Evolutionary conservation across 2,113 vertebrate species (phyloP).

Genomic region (Lonchura striata): DNA sequence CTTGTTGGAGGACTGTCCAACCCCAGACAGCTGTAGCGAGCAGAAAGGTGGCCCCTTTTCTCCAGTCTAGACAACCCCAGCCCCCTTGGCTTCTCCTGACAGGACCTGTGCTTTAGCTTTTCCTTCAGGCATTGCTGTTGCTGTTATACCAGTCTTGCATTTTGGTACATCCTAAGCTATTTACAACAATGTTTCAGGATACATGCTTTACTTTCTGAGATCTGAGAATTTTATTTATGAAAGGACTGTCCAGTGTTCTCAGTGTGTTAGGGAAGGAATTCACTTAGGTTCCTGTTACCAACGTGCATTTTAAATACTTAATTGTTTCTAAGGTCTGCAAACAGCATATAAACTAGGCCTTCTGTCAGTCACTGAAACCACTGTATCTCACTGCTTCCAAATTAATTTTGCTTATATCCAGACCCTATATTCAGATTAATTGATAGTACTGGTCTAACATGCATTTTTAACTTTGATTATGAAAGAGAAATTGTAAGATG

Average conservation of each 20-base stretch:
- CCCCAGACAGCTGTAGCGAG: neutral
- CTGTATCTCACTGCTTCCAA: neutral
- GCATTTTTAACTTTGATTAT: neutral
- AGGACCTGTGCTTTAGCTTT: neutral
- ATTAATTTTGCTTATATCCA: neutral
- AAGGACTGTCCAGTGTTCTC: neutral
- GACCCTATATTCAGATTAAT: neutral
- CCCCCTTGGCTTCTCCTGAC: neutral
- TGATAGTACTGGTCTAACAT: neutral
- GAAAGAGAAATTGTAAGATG: neutral
- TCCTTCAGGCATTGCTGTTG: neutral
- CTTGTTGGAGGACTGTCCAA: neutral
- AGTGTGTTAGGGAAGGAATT: neutral
- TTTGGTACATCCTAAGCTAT: neutral
- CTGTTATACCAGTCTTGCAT: neutral
- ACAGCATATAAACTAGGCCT: neutral
- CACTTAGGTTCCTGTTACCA: neutral
- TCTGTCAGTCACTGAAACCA: neutral
- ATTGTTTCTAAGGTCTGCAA: neutral
- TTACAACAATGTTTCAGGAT: neutral
- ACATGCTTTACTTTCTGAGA: neutral
- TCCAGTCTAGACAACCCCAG: neutral
- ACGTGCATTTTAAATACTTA: neutral
- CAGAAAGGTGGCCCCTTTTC: neutral
- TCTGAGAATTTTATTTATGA: neutral